Conservation (phyloP, 1,140 invertebrate genomes). For the Archegozetes longisetosus region DNA sequence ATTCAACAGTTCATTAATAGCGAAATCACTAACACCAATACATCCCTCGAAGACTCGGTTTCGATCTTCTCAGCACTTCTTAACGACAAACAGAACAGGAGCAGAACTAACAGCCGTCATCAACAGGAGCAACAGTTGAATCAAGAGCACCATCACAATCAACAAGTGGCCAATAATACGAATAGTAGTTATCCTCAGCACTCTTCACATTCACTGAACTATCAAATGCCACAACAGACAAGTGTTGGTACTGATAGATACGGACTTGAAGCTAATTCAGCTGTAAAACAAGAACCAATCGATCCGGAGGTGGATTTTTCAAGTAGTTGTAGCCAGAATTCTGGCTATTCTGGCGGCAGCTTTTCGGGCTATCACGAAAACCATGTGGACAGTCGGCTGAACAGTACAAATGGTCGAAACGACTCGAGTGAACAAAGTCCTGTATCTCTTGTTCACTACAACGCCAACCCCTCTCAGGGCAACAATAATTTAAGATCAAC, state of each 20-base stretch:
- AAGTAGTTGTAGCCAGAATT: constrained; percentile 18
- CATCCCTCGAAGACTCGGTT: constrained; percentile 5
- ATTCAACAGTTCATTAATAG: constrained; percentile 21
- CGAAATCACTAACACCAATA: constrained; percentile 12
- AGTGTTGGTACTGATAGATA: constrained; percentile 18
- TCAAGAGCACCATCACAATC: not conserved
- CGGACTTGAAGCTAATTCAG: constrained; percentile 17
- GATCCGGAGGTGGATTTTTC: constrained; percentile 18
- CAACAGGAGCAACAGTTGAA: constrained; percentile 13
- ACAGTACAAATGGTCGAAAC: not conserved
- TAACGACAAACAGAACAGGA: not conserved
- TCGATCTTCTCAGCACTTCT: not conserved
- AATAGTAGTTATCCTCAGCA: not conserved
- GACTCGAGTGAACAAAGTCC: not conserved
- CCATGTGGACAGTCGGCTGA: not conserved
- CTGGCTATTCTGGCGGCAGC: constrained; percentile 11
- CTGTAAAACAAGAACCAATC: constrained; percentile 21
- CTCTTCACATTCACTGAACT: not conserved
- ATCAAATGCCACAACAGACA: constrained; percentile 20
- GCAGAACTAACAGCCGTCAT: not conserved
- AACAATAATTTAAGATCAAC: not conserved
- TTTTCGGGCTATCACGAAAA: constrained; percentile 18
- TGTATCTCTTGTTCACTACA: not conserved
- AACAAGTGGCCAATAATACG: not conserved
- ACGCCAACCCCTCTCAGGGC: not conserved